Percentiles rank a stretch among this genome's conserved stretches.
phyloP scores from a whole-genome alignment of 2,888 invertebrate species.

The Tetranychus piercei region DNA sequence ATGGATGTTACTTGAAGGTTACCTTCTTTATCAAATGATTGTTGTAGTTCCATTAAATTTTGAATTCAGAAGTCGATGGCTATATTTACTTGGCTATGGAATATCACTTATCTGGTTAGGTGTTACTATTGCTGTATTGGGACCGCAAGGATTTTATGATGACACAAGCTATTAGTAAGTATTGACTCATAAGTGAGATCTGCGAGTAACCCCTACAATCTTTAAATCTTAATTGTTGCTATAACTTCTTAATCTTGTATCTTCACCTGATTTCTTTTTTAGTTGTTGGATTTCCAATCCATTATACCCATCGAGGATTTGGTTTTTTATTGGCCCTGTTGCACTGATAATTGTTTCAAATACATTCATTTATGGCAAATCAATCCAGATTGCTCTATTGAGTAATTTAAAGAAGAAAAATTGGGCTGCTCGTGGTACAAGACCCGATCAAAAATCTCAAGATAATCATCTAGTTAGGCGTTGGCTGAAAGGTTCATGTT shows the following conservation, averaged over 20 bases:
- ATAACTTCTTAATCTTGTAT: background rate
- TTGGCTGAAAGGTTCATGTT: constrained; percentile 23
- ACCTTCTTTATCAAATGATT: constrained; percentile 24
- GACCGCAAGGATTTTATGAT: background rate
- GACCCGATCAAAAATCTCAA: background rate
- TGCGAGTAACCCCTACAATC: too few relatives aligned
- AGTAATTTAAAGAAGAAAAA: background rate
- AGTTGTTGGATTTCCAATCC: constrained; percentile 26
- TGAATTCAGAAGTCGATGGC: constrained; percentile 17
- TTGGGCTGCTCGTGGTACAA: background rate
- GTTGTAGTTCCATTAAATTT: constrained; percentile 18
- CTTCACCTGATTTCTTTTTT: background rate
- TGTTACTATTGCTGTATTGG: background rate
- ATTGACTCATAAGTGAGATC: background rate
- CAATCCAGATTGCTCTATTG: background rate
- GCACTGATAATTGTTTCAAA: constrained; percentile 20
- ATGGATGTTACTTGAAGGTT: constrained; percentile 27
- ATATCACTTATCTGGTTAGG: constrained; percentile 12
- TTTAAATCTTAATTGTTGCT: background rate
- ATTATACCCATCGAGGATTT: constrained; percentile 21
- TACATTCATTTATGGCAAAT: constrained; percentile 10
- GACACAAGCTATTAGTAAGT: constrained; percentile 3
- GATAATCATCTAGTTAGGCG: background rate
- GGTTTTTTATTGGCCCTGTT: constrained; percentile 26
- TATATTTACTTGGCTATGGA: constrained; percentile 24